Base-by-base conservation (phyloP, 2,797 vertebrate species). In the Euphonia xanthogaster region DNA sequence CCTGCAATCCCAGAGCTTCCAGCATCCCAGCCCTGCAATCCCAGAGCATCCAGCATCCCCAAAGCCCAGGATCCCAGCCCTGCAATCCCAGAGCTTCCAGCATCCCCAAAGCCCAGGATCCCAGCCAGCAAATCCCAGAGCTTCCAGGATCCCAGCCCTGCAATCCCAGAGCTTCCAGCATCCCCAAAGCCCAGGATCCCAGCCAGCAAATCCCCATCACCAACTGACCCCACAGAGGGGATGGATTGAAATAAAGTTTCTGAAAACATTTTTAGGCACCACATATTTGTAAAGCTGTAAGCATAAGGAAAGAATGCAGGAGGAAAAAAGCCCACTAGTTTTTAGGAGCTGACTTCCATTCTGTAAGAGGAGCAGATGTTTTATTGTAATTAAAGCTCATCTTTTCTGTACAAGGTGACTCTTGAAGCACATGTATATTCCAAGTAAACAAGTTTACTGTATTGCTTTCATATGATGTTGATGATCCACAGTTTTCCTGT, bases 381-480 rank as follows among this genome's bases (percentile, higher is more conserved):
- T 94, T 86, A 87, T 55, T 60, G 58, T 81, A 95, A 96, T 97
- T 96, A 94, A 93, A 93, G 58, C 89, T 73, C 87, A 83, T 86
- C 55, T 84, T 92, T 83, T 94, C 80, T 75, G 45, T 84, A 65
- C 92, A 96, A 94, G 93, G 93, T 91, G 81, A 96, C 90, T 87
- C 78, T 57, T 87, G 54, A 55, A 88, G 45, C 53, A 79, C 1
- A 4, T 42, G 55, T 54, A 63, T 35, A 57, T 35, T 91, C 61
- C 74, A 91, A 91, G 67, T 84, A 96, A 97, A 96, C 84, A 82
- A 87, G 22, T 79, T 39, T 67, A 47, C 74, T 73, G 33, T 50
- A 35, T 55, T 92, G 30, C 51, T 93, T 95, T 87, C 86, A 58
- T n/a, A 60, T 1, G 11, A 90, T 25, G 30, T 24, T 70, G 63